Percentiles rank a stretch among this genome's conserved stretches.
Conservation (phyloP, 2,797 vertebrate species). For the Cygnus olor region DNA sequence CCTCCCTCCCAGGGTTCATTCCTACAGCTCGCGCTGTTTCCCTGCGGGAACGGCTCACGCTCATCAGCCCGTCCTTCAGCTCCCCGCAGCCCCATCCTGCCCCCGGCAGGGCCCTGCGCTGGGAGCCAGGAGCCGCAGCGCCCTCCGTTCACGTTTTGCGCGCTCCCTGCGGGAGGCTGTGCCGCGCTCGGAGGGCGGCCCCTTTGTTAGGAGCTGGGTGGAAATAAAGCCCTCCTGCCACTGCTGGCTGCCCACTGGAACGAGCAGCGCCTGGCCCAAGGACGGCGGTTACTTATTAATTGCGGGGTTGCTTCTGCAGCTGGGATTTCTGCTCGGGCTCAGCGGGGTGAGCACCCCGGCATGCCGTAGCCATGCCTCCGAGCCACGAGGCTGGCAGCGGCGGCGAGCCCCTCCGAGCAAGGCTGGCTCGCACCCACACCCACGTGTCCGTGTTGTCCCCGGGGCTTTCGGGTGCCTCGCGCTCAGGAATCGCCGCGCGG, state of each 20-base stretch:
- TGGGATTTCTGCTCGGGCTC: not conserved
- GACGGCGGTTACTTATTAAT: constrained; percentile 39
- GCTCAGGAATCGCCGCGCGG: not conserved
- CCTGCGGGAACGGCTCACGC: not conserved
- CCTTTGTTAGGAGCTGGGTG: not conserved
- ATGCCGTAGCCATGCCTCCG: fast-evolving
- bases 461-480: not conserved
- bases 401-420: fast-evolving
- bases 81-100: not conserved
- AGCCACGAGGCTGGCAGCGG: fast-evolving
- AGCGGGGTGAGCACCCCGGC: not conserved
- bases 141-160: not conserved
- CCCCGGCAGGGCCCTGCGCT: fast-evolving
- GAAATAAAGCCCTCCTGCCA: not conserved
- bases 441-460: not conserved
- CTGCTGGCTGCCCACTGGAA: not conserved
- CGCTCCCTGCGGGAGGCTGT: not conserved
- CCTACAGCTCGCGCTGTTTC: not conserved
- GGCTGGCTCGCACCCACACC: not conserved
- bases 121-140: not conserved
- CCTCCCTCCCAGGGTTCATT: not conserved
- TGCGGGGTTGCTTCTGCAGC: not conserved
- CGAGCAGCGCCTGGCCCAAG: not conserved
- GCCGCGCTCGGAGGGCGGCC: not conserved
- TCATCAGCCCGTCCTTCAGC: not conserved